Evolutionary conservation across 2,797 vertebrate genomes (phyloP), one percentile per base, ranked within the genome.

Genomic region (Trachops cirrhosus): DNA sequence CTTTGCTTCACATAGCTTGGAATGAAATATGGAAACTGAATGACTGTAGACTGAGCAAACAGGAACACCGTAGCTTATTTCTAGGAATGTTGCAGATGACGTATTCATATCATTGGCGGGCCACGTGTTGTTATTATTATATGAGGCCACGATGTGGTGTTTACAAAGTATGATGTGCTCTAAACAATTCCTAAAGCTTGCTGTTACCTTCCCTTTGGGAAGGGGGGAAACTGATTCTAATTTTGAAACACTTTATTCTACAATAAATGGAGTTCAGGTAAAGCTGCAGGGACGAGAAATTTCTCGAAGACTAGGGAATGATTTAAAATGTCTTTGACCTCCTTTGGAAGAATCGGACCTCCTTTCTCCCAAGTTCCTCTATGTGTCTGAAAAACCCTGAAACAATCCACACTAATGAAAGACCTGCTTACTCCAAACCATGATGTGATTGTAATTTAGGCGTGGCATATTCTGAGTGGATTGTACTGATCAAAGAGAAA

Each of bases 1-100:
- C 9, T 68, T 80, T 67, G 15, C 57, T 89, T 93, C n/a, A 68
- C 4, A 14, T 39, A 29, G 80, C 14, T 80, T 91, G 94, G 54
- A 5, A 32, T 48, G 22, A 44, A 87, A 82, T 39, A 46, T 5
- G 46, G 16, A 67, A 88, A 93, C 89, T 48, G 2, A 78, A 52
- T 32, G 16, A 39, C 32, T 29, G 1, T 37, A 0, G 2, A 50
- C 24, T 52, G 9, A 75, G 22, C 14, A 83, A 5, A 48, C 1
- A 32, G 21, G 67, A 73, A 59, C 5, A 26, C 19, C 5, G 15
- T 9, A 44, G 6, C 29, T 70, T 70, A 15, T 86, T 85, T 92
- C 24, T 9, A 74, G 44, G 2, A 39, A 44, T 14, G 32, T 22
- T 48, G 5, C 2, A 14, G 26, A 15, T 48, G 10, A 8, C 0